Evolutionary conservation across 2,113 vertebrate species (phyloP), one percentile per base, ranked within the genome.

Genomic region (Poeciliopsis prolifica): DNA sequence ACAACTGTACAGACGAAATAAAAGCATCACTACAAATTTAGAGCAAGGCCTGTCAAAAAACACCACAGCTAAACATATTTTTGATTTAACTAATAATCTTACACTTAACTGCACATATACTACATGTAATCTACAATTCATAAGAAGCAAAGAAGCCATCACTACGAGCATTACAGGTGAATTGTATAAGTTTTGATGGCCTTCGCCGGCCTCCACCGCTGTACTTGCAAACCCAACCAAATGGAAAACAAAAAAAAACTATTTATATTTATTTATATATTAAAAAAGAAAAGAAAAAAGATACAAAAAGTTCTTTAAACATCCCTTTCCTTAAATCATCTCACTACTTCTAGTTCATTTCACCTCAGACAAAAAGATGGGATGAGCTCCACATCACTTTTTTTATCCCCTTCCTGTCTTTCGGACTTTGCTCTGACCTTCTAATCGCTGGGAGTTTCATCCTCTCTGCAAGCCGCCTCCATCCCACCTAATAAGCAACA

Each of bases 1-100:
- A 99, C 98, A 99, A 96, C 96, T 99, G 97, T 99, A 98, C 97
- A 99, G 95, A 96, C 95, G 94, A 97, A 93, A 94, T 95, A 95
- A 94, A 95, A 97, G 95, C 93, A 88, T 96, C 94, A 97, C 96
- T 97, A 97, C 94, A 95, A 96, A 96, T 96, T 96, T 95, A 96
- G 87, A 89, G 96, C 96, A 97, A 97, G 95, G 96, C 95, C 95
- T 94, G 93, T 96, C 94, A 91, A n/a, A n/a, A 58, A 97, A 97
- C 97, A 96, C 89, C 80, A 90, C 97, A 94, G 96, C 89, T 78
- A 96, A 92, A 94, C 85, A 76, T 74, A 75, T 81, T 77, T 66
- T 88, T 82, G 93, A 81, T 95, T 93, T 87, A 96, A 97, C 93
- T 96, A 93, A 96, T 96, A 97, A 97, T 97, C 95, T 96, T 97